Evolutionary conservation across 2,797 vertebrate genomes (phyloP), one percentile per base, ranked within the genome.

Genomic region (Threskiornis aethiopicus): DNA sequence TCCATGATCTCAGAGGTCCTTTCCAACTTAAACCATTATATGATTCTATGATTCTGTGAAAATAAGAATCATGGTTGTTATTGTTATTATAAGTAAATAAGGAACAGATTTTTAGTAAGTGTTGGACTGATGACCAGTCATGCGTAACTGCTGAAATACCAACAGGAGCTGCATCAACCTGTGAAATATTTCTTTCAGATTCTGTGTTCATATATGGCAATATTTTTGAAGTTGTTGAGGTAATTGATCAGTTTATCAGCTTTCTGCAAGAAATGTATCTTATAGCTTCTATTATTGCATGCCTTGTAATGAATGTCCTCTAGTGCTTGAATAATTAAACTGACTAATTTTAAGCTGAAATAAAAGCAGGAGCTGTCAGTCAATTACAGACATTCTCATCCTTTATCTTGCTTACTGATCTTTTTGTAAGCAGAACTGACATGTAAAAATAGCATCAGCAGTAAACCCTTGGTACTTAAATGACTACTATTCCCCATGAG

Each of bases 391-490:
- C 9, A 81, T 39, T 79, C 17, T 87, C 59, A 94, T 87, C 28
- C 92, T 96, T 94, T 97, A 62, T 92, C 81, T 89, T 88, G 49
- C 46, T 96, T 95, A 75, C 37, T 57, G n/a, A 16, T 95, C 47
- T 88, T 83, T 93, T 67, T 77, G 24, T 94, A 98, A 97, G 92
- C 70, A 92, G 65, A 95, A 77, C 47, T 97, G 91, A 95, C 55
- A 82, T 72, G 55, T 93, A 88, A 97, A 97, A 97, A 97, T 84
- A 97, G 13, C 76, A 97, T 71, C 52, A 84, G 42, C 64, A 86
- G 24, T 92, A 96, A 97, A 93, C 28, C 66, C 85, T 96, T 93
- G 73, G 55, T 97, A 85, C 85, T 83, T 86, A 95, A 97, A 91
- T 95, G 37, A 42, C 61, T 95, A 46, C 77, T 82, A 90, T 97